phyloP scores from a whole-genome alignment of 2,113 vertebrate genomes.

The Phoenicopterus ruber region DNA sequence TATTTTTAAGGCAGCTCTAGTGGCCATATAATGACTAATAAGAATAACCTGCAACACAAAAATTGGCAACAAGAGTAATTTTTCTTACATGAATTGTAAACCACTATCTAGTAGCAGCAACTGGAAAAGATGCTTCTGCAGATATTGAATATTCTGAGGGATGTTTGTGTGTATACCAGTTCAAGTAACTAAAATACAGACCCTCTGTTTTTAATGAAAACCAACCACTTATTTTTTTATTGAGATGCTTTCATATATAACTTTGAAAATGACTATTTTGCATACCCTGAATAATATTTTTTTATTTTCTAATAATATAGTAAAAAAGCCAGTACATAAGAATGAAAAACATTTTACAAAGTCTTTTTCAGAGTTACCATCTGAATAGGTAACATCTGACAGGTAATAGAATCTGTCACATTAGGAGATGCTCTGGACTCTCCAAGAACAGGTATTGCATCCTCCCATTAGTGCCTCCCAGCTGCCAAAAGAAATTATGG shows the following conservation, averaged over 20 bases:
- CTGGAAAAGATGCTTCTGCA: not conserved
- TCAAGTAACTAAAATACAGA: not conserved
- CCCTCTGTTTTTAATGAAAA: not conserved
- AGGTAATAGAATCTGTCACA: rapidly evolving
- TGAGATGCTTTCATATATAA: not conserved
- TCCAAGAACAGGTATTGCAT: not conserved
- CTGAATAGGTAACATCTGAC: not conserved
- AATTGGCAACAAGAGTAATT: not conserved
- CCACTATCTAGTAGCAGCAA: not conserved
- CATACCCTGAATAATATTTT: not conserved
- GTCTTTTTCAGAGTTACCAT: not conserved
- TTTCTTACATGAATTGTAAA: not conserved
- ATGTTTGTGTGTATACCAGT: not conserved
- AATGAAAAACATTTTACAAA: not conserved
- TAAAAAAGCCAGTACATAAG: not conserved
- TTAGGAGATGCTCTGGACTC: not conserved
- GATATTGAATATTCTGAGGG: not conserved
- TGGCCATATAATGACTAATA: not conserved
- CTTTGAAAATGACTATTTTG: not conserved
- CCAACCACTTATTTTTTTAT: not conserved
- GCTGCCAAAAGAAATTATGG: not conserved
- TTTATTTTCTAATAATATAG: not conserved
- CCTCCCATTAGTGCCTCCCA: not conserved
- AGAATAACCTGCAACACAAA: not conserved
- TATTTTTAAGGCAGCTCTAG: not conserved